Evolutionary conservation across 2,797 vertebrate species (phyloP).

Genomic region (Denticeps clupeoides): DNA sequence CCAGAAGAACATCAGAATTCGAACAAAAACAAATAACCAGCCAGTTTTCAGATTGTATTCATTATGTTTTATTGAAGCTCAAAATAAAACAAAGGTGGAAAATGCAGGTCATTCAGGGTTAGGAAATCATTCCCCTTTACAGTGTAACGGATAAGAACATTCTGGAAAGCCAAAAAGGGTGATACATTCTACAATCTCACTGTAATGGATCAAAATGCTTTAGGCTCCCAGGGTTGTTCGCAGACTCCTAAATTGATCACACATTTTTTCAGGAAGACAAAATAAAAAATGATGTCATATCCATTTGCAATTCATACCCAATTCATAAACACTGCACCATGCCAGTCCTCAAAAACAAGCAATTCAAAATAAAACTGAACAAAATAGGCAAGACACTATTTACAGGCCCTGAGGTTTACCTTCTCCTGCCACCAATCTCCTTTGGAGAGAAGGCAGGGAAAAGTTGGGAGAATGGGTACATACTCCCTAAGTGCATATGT

Average conservation of each 20-base stretch:
- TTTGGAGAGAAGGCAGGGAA: constrained; percentile 23
- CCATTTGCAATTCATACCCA: no score
- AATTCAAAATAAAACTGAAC: constrained; percentile 13
- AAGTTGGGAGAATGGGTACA: constrained; percentile 20
- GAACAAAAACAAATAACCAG: no score
- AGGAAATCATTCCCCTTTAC: neutral
- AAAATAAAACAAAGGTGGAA: neutral
- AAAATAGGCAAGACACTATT: constrained; percentile 29
- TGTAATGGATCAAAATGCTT: no score
- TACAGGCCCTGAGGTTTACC: constrained; percentile 57
- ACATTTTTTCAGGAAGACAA: no score
- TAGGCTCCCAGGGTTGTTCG: no score
- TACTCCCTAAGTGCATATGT: constrained; percentile 41
- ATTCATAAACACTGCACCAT: no score
- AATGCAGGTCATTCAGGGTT: neutral
- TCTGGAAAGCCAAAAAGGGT: neutral
- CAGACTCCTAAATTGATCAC: no score
- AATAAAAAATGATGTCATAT: no score
- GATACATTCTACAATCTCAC: constrained; percentile 2
- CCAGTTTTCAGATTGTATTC: neutral
- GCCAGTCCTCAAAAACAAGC: constrained; percentile 15
- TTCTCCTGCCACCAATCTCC: constrained; percentile 1
- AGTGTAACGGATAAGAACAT: neutral
- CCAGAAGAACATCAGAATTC: no score
- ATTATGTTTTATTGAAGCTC: neutral